Percentiles rank a stretch among this genome's conserved stretches.
phyloP scores from a whole-genome alignment of 2,113 vertebrate species.

The Todiramphus saurophagus region DNA sequence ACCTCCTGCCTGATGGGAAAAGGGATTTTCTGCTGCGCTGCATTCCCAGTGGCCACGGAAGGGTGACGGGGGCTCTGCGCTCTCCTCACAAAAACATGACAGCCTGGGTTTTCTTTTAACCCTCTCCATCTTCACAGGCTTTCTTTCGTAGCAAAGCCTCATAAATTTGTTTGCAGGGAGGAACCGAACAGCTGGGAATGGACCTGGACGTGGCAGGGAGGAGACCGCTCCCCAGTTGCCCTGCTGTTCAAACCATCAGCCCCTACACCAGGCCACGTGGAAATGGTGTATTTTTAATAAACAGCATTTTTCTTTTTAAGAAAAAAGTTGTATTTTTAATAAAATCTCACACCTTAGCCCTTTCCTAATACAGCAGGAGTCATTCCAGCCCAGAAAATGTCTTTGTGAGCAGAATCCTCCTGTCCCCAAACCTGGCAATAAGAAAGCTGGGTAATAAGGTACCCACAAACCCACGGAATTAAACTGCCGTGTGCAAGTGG shows the following conservation, averaged over 20 bases:
- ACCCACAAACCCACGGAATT: neutral
- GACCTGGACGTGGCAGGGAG: neutral
- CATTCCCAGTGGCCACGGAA: neutral
- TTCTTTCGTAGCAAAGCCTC: neutral
- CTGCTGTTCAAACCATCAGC: neutral
- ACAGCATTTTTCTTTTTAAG: neutral
- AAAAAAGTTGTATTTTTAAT: neutral
- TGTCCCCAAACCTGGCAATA: neutral
- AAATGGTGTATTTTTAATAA: neutral
- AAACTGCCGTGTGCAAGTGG: fast-evolving
- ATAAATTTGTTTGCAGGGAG: neutral
- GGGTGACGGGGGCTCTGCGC: neutral
- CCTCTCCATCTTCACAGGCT: neutral
- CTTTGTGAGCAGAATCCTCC: neutral
- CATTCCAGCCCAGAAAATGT: neutral
- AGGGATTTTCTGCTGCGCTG: neutral
- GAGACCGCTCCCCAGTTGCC: neutral
- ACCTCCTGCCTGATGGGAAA: neutral
- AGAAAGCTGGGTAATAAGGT: fast-evolving
- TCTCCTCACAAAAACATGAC: neutral
- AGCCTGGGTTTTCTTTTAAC: neutral
- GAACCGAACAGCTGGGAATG: neutral
- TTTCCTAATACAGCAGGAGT: neutral
- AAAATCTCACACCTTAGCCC: neutral
- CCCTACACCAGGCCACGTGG: fast-evolving